These are phyloP conservation scores for Lepidochitona cinerea DNA, from an alignment of 2,888 invertebrate species.

Conservation along the genomic window DNA sequence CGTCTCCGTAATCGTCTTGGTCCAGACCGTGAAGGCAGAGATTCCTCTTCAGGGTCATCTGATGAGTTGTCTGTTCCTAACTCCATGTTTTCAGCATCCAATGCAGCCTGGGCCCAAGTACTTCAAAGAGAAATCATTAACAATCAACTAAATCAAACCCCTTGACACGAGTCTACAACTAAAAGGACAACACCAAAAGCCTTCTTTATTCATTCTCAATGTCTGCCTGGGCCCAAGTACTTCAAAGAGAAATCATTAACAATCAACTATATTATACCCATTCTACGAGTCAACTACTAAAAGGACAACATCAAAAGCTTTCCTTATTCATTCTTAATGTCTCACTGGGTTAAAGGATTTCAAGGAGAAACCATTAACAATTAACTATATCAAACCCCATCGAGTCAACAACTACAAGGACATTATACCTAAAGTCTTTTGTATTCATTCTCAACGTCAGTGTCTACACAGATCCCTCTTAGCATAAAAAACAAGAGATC, in stretches of 20 bases:
- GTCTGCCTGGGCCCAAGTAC: not conserved
- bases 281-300: too few relatives aligned
- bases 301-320: too few relatives aligned
- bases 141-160: too few relatives aligned
- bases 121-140: not conserved
- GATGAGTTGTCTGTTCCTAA: constrained; percentile 2
- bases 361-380: not conserved
- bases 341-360: not conserved
- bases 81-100: constrained; percentile 1
- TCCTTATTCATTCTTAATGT: not conserved
- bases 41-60: not conserved
- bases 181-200: too few relatives aligned
- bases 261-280: too few relatives aligned
- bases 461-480: too few relatives aligned
- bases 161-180: too few relatives aligned
- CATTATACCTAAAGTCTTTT: too few relatives aligned
- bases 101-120: not conserved
- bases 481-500: too few relatives aligned
- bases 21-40: not conserved
- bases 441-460: too few relatives aligned
- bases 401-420: too few relatives aligned
- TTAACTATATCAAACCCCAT: too few relatives aligned
- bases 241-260: not conserved
- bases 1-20: not conserved
- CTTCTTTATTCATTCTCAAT: not conserved